Percentiles rank a stretch among this genome's conserved stretches.
phyloP scores from a whole-genome alignment of 2,888 invertebrate species.

The Eristalis intricaria region DNA sequence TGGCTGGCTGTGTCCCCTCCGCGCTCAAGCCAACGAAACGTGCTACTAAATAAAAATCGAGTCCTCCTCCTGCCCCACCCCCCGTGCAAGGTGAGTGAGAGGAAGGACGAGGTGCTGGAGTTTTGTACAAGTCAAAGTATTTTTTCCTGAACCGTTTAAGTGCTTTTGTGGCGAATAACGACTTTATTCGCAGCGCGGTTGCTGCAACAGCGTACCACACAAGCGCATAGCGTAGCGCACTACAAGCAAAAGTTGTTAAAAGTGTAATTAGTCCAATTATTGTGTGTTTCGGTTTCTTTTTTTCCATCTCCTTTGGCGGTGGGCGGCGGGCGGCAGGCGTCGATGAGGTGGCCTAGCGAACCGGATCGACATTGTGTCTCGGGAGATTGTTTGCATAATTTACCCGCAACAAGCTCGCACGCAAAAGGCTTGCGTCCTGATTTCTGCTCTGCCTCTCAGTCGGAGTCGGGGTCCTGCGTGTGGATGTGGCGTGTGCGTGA shows the following conservation, averaged over 20 bases:
- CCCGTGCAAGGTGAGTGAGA: neutral
- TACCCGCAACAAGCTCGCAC: slow-evolving; percentile 27
- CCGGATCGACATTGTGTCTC: slow-evolving; percentile 36
- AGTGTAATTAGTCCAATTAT: slow-evolving; percentile 72
- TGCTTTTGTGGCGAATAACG: slow-evolving; percentile 71
- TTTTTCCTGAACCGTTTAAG: slow-evolving; percentile 71
- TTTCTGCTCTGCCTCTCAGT: neutral
- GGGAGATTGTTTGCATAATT: slow-evolving; percentile 60
- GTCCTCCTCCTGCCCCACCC: slow-evolving; percentile 29
- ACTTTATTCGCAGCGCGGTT: slow-evolving; percentile 67
- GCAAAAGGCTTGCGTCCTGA: slow-evolving; percentile 37
- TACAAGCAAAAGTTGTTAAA: slow-evolving; percentile 68
- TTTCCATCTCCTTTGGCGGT: neutral
- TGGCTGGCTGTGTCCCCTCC: neutral
- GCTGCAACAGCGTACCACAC: slow-evolving; percentile 40
- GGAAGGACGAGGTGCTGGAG: slow-evolving; percentile 14
- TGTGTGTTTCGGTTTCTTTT: slow-evolving; percentile 62
- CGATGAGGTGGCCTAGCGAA: neutral
- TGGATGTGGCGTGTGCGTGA: slow-evolving; percentile 31
- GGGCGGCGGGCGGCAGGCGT: neutral
- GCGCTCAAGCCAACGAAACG: neutral
- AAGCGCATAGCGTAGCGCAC: slow-evolving; percentile 28
- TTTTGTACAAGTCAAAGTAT: slow-evolving; percentile 68
- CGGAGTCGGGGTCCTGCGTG: slow-evolving; percentile 7
- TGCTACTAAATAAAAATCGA: slow-evolving; percentile 67